Evolutionary conservation across 2,113 vertebrate genomes (phyloP).

Genomic region (Zingel zingel): DNA sequence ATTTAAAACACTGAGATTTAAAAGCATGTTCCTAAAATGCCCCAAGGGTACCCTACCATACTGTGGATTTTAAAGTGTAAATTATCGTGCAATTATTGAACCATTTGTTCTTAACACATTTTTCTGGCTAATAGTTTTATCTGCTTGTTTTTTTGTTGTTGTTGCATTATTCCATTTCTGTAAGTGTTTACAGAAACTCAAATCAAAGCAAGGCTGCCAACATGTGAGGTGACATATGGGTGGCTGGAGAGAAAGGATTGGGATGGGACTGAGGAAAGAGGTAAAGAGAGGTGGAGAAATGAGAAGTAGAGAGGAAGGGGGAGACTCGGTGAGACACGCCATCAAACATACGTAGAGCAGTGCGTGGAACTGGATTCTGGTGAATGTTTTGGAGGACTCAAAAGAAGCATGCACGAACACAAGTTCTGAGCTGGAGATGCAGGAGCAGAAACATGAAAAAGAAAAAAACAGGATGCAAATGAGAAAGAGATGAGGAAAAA

Average conservation of each 20-base stretch:
- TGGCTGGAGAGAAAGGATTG: conserved; percentile 1
- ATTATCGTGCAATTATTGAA: background rate
- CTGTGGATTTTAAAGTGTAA: background rate
- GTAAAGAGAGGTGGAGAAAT: conserved; percentile 14
- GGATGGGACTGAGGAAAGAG: background rate
- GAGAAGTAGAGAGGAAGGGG: background rate
- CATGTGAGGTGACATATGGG: background rate
- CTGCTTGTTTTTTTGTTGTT: background rate
- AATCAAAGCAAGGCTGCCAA: conserved; percentile 12
- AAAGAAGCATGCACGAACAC: conserved; percentile 57
- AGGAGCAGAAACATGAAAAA: conserved; percentile 52
- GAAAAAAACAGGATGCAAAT: conserved; percentile 67
- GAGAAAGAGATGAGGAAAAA: conserved; percentile 54
- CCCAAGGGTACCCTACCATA: background rate
- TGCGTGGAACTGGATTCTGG: conserved; percentile 26
- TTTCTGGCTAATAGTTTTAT: conserved; percentile 12
- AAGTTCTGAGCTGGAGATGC: conserved; percentile 60
- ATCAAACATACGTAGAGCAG: conserved; percentile 23
- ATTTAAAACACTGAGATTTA: background rate
- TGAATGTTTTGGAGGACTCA: conserved; percentile 57
- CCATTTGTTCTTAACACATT: background rate
- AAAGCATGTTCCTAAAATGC: conserved; percentile 6
- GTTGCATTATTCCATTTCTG: background rate
- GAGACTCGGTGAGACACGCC: conserved; percentile 15
- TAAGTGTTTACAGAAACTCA: background rate